These are phyloP conservation scores for Apteryx owenii DNA, from an alignment of 2,113 vertebrate species.

Conservation along the genomic window DNA sequence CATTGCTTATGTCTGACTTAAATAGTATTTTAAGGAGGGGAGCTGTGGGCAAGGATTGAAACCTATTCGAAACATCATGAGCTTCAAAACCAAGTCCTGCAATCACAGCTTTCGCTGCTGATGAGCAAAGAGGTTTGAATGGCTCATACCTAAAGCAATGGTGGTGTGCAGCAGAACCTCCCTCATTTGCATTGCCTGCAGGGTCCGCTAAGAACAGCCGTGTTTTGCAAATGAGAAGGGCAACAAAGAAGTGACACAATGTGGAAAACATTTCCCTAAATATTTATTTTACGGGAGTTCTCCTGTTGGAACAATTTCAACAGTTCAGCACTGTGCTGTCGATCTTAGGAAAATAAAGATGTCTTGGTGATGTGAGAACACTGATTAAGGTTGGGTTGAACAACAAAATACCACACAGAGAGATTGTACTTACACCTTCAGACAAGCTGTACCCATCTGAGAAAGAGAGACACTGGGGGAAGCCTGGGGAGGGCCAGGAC, in stretches of 20 bases:
- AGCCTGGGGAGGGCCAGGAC: not conserved
- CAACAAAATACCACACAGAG: not conserved
- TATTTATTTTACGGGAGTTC: conserved; percentile 14
- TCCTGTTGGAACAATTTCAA: not conserved
- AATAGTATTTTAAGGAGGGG: not conserved
- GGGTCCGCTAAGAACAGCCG: rapidly evolving
- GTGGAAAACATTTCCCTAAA: not conserved
- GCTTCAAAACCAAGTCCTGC: not conserved
- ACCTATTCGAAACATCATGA: not conserved
- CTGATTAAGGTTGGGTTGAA: not conserved
- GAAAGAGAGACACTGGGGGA: not conserved
- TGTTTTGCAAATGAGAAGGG: rapidly evolving
- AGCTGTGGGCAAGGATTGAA: not conserved
- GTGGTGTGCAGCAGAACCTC: not conserved
- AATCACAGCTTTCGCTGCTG: not conserved
- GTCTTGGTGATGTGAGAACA: not conserved
- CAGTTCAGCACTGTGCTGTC: not conserved
- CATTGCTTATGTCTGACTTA: not conserved
- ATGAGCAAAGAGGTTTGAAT: not conserved
- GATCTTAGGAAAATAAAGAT: conserved; percentile 27
- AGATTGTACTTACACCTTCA: not conserved
- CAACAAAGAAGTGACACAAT: not conserved
- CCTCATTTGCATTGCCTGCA: not conserved
- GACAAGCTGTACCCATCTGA: not conserved
- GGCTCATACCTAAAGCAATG: not conserved